These are phyloP conservation scores for Cheilosia impressa DNA, from an alignment of 2,888 invertebrate genomes.

Conservation along the genomic window DNA sequence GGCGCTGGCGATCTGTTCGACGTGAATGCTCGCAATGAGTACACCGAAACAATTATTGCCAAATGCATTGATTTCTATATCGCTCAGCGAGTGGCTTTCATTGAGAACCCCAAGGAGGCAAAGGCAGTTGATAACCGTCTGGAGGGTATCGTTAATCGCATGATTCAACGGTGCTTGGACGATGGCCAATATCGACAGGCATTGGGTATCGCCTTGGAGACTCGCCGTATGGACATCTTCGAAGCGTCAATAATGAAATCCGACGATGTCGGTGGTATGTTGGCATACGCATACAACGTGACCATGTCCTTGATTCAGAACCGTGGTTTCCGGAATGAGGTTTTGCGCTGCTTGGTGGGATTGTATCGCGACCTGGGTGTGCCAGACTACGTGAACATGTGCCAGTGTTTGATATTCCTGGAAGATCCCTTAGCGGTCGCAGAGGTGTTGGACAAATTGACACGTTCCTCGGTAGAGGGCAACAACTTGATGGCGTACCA, in stretches of 20 bases:
- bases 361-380: slow-evolving; percentile 94
- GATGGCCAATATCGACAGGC: slow-evolving; percentile 98
- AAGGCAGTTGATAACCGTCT: slow-evolving; percentile 91
- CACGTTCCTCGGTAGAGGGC: slow-evolving; percentile 89
- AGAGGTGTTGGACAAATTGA: slow-evolving; percentile 94
- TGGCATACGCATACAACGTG: slow-evolving; percentile 97
- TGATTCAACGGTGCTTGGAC: slow-evolving; percentile 98
- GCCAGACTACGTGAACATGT: slow-evolving; percentile 99
- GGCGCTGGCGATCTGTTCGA: slow-evolving; percentile 98
- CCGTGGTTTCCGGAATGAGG: slow-evolving; percentile 95
- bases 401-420: slow-evolving; percentile 97
- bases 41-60: slow-evolving; percentile 98
- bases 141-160: slow-evolving; percentile 97
- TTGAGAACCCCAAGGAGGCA: slow-evolving; percentile 87
- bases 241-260: slow-evolving; percentile 95
- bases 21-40: slow-evolving; percentile 96
- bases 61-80: slow-evolving; percentile 99
- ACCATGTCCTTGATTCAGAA: slow-evolving; percentile 98
- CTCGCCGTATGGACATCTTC: slow-evolving; percentile 98
- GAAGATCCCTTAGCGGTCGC: slow-evolving; percentile 97
- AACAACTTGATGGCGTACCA: slow-evolving; percentile 98
- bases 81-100: slow-evolving; percentile 91
- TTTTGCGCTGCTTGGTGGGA: slow-evolving; percentile 94
- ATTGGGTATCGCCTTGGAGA: slow-evolving; percentile 97
- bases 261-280: slow-evolving; percentile 95